Evolutionary conservation across 2,888 invertebrate genomes (phyloP).

Genomic region (Zelleria hepariella): DNA sequence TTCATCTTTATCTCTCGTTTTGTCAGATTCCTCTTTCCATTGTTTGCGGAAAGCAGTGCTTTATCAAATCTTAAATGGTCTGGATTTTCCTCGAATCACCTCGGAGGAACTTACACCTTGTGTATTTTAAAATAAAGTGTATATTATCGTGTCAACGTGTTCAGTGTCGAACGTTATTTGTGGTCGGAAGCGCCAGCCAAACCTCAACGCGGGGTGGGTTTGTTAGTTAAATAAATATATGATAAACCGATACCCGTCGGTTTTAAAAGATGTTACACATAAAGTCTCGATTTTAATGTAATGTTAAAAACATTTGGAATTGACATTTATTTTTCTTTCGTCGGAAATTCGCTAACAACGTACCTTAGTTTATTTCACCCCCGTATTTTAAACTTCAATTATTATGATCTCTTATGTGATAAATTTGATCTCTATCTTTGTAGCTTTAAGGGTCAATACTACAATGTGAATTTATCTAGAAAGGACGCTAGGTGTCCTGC

Average conservation of each 20-base stretch:
- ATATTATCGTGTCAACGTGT: neutral
- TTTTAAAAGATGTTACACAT: neutral
- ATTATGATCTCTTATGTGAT: too few relatives aligned
- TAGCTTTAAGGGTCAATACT: too few relatives aligned
- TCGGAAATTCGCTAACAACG: too few relatives aligned
- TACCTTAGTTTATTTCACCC: too few relatives aligned
- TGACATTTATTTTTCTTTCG: too few relatives aligned
- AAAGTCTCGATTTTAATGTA: too few relatives aligned
- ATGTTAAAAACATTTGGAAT: too few relatives aligned
- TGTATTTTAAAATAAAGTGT: neutral
- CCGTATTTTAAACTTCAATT: too few relatives aligned
- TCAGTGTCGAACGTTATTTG: neutral
- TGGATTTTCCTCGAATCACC: slow-evolving; percentile 9
- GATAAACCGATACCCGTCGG: neutral
- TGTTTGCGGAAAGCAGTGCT: slow-evolving; percentile 22
- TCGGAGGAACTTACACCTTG: neutral
- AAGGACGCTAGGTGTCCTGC: too few relatives aligned
- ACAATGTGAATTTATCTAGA: too few relatives aligned
- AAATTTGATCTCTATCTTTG: too few relatives aligned
- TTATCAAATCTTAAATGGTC: slow-evolving; percentile 12
- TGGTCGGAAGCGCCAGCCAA: neutral
- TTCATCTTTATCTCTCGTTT: slow-evolving; percentile 41
- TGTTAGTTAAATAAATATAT: neutral
- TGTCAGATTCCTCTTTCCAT: slow-evolving; percentile 26
- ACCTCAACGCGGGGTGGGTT: neutral